Base-by-base conservation (phyloP, 2,888 invertebrate genomes). In the Plemyria rubiginata region DNA sequence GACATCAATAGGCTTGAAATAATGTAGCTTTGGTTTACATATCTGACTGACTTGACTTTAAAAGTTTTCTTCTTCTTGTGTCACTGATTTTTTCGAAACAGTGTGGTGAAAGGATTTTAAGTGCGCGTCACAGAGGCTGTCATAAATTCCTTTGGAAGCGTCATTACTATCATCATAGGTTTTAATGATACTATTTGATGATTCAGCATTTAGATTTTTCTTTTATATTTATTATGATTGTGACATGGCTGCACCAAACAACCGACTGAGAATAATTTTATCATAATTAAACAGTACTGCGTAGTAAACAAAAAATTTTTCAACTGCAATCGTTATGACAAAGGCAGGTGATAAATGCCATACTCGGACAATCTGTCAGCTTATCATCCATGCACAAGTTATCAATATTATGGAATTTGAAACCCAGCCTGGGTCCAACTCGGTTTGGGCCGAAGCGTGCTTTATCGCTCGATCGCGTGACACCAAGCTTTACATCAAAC, bases 381-480 rank as follows among this genome's bases (percentile, higher is more conserved):
- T 51, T 43, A 50, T 54, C 54, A 45, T 45, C 40, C 43, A 54
- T 43, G 50, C 52, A 40, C 38, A 52, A 58, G 52, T 40, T 55
- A 61, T 55, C 61, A 61, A 46, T 56, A 49, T 53, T 60, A 41
- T 49, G 36, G 48, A 55, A 63, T 59, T 63, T 29, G 48, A 65
- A 59, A 48, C 49, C 45, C 63, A 60, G 62, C 58, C 9, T 38
- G 36, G 49, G 57, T 38, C 50, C 28, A 78, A 76, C 77, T 77
- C 75, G 76, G 72, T 81, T 77, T 70, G 72, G 76, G 72, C 73
- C 72, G 65, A 76, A 81, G 77, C 78, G 76, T 79, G 79, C 80
- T 88, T 88, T 88, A 90, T 91, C 80, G 85, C 71, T 62, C 72
- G 71, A 86, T 92, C 82, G 92, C 92, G 92, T 92, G 92, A 85